Conservation (phyloP, 2,888 invertebrate genomes). For the Acrobeloides nanus region DNA sequence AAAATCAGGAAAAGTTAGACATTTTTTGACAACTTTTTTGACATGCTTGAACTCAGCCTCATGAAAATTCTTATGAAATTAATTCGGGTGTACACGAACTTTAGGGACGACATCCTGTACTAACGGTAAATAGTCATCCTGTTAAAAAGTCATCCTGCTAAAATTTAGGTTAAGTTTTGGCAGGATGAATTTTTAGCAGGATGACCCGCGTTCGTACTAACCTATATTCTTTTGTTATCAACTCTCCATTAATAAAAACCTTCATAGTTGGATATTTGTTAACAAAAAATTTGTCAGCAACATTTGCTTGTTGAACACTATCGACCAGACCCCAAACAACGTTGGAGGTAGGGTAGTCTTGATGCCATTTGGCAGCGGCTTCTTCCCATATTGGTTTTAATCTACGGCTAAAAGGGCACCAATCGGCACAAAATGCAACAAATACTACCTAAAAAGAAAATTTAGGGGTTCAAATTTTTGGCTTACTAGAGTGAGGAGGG, state of each 20-base stretch:
- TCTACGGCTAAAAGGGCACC: constrained; percentile 97
- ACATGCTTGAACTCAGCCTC: no score
- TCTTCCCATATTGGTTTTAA: constrained; percentile 93
- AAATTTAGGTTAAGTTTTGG: no score
- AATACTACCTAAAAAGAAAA: constrained; percentile 24
- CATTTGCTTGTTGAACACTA: constrained; percentile 56
- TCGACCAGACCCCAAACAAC: constrained; percentile 51
- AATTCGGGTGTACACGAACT: no score
- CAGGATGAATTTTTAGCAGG: no score
- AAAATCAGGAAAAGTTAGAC: no score
- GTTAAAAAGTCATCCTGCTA: no score
- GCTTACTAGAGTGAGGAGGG: constrained; percentile 1
- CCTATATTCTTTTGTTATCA: constrained; percentile 57
- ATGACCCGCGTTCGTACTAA: no score
- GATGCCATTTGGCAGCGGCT: constrained; percentile 73
- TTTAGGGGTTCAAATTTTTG: background rate
- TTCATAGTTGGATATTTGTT: constrained; percentile 63
- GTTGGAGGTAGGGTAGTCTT: constrained; percentile 25
- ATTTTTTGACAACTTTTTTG: no score
- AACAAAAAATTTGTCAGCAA: constrained; percentile 89
- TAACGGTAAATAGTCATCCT: no score
- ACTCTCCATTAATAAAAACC: constrained; percentile 63
- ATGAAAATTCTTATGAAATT: no score
- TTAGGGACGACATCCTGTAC: no score
- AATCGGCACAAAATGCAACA: constrained; percentile 74